Base-by-base conservation (phyloP, 2,113 vertebrate species). In the Pygoscelis adeliae region DNA sequence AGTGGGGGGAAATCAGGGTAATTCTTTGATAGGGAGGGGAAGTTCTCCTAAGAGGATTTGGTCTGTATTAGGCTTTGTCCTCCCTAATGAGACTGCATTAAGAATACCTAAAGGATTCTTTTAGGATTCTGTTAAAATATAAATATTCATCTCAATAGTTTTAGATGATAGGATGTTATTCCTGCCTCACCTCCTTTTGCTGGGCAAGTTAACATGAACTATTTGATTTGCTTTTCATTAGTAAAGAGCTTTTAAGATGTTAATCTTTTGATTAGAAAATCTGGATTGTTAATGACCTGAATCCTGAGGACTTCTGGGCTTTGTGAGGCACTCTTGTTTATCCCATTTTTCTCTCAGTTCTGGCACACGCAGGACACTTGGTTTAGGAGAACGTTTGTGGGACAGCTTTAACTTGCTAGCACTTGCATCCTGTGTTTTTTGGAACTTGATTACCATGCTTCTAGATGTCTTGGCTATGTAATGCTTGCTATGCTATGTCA, bases 221-320 rank as follows among this genome's bases (percentile, higher is more conserved):
- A 50, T 69, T 95, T 5, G 6, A 38, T 66, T 78, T 71, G 19
- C 36, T 87, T 70, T 79, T 78, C 59, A 59, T 96, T 89, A 69
- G 50, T 52, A 87, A 70, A 63, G 69, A 94, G 56, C 49, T 91
- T 94, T 93, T 92, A 95, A 92, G 78, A 85, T 90, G 36, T 58
- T 98, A 85, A 93, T 97, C 90, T 96, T 94, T 49, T 87, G 58
- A 56, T 88, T 86, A 93, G 83, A 80, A 86, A 93, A 91, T 94
- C 74, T 89, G 65, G 76, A 53, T 94, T 94, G 91, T 76, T 88
- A 74, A 74, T 82, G 70, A 92, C 92, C 87, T 83, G 76, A 89
- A 87, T 95, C 61, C 70, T 49, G n/a, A 95, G 83, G 85, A 58
- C 38, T 87, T 79, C 21, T 15, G 56, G 55, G 34, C 88, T 87